Percentiles rank a stretch among this genome's conserved stretches.
Conservation (phyloP, 1,140 invertebrate species). For the Proctacanthus coquilletti region DNA sequence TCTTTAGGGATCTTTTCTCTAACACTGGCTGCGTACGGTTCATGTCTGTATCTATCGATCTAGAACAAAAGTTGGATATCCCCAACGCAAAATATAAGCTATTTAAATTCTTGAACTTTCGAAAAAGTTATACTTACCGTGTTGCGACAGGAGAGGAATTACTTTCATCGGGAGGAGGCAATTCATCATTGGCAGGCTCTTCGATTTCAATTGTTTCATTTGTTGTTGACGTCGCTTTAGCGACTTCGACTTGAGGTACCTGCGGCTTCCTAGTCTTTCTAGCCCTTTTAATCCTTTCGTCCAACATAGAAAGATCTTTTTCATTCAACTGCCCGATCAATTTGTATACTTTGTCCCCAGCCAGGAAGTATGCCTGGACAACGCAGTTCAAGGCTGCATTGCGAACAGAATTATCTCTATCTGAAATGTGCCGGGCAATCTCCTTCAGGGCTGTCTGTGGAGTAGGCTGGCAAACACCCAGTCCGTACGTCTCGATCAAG, state of each 20-base stretch:
- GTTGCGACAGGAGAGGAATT: neutral
- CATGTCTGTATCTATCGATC: too few species aligned
- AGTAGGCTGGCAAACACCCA: constrained; percentile 66
- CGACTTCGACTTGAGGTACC: constrained; percentile 20
- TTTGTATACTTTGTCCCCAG: constrained; percentile 84
- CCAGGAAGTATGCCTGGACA: constrained; percentile 76
- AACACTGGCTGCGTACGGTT: too few species aligned
- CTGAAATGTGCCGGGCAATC: constrained; percentile 86
- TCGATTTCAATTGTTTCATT: constrained; percentile 30
- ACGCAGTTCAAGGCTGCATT: constrained; percentile 91
- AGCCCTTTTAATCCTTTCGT: constrained; percentile 86
- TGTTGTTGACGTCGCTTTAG: constrained; percentile 26
- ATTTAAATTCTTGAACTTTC: too few species aligned
- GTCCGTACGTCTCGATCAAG: constrained; percentile 74
- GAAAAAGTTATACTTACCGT: neutral
- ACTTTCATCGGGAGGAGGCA: constrained; percentile 21
- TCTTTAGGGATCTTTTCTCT: constrained; percentile 9
- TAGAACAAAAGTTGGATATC: too few species aligned
- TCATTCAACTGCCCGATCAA: constrained; percentile 78
- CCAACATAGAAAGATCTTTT: constrained; percentile 84
- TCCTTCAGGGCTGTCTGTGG: constrained; percentile 71
- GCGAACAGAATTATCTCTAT: constrained; percentile 89
- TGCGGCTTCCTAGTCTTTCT: constrained; percentile 50
- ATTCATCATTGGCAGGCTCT: constrained; percentile 23
- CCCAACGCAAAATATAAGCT: too few species aligned